Evolutionary conservation across 2,797 vertebrate genomes (phyloP).

Genomic region (Zalophus californianus): DNA sequence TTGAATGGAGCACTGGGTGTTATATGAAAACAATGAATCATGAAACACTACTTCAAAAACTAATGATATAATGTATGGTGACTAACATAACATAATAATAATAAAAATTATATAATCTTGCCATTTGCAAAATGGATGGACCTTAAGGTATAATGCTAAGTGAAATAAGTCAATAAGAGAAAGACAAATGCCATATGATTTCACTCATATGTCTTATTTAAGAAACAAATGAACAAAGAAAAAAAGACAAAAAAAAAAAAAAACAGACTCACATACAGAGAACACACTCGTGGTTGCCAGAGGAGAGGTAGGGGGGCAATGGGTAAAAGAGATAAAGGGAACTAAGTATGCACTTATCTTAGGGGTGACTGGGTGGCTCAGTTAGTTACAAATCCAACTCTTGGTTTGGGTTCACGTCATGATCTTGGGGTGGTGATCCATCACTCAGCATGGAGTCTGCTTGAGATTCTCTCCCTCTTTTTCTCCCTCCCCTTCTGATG

Average conservation of each 20-base stretch:
- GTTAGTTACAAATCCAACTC: not conserved
- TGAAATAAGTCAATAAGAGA: not conserved
- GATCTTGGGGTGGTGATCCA: not conserved
- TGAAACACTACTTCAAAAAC: too few relatives aligned
- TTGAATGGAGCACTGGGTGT: too few relatives aligned
- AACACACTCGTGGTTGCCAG: not conserved
- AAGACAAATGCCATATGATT: not conserved
- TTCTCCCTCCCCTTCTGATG: not conserved
- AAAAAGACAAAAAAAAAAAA: not conserved
- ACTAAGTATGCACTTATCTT: not conserved
- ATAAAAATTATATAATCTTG: not conserved
- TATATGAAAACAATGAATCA: too few relatives aligned
- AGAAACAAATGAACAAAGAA: not conserved
- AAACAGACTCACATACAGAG: not conserved
- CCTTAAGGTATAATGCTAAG: not conserved
- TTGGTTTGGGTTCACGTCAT: not conserved
- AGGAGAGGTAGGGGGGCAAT: not conserved
- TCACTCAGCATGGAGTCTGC: too few relatives aligned
- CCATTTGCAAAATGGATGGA: not conserved
- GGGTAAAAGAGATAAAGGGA: not conserved
- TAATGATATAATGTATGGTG: too few relatives aligned
- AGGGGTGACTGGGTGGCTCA: not conserved
- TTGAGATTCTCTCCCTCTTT: not conserved
- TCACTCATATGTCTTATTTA: not conserved
- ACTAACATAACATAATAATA: too few relatives aligned